A percentile compares a stretch with the other conserved stretches of the same genome.
Conservation (phyloP, 1,140 invertebrate species). For the Drosophila triauraria region DNA sequence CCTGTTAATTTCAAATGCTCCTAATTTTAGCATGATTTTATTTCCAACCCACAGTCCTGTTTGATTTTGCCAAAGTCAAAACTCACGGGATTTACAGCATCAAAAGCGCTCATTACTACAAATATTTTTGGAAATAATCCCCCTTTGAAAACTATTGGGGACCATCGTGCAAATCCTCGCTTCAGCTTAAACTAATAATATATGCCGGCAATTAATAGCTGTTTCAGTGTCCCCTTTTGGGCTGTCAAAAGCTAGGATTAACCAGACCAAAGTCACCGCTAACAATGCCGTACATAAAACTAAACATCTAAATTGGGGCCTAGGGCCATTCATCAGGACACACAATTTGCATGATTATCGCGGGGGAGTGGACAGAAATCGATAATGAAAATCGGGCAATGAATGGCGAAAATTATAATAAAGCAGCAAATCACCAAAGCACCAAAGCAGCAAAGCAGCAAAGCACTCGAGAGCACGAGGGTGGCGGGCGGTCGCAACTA, state of each 20-base stretch:
- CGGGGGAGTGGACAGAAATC: conserved; percentile 50
- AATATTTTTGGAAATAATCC: conserved; percentile 1
- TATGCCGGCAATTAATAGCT: conserved; percentile 40
- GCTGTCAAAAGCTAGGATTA: conserved; percentile 47
- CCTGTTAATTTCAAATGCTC: not conserved
- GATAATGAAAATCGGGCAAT: conserved; percentile 58
- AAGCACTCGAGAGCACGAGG: not conserved
- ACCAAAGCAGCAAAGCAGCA: conserved; percentile 17
- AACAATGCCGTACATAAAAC: conserved; percentile 46
- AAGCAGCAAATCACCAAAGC: conserved; percentile 8
- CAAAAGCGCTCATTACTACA: conserved; percentile 14
- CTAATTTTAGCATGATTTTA: too few relatives aligned
- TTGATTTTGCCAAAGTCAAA: not conserved
- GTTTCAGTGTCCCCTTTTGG: conserved; percentile 18
- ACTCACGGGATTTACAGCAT: conserved; percentile 1
- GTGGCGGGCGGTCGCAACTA: conserved; percentile 2
- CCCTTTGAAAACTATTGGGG: not conserved
- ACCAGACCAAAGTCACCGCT: conserved; percentile 41
- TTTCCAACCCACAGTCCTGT: too few relatives aligned
- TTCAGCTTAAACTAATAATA: conserved; percentile 15
- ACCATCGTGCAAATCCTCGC: conserved; percentile 2
- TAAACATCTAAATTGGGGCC: conserved; percentile 66
- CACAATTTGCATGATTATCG: conserved; percentile 64
- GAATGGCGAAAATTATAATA: conserved; percentile 67
- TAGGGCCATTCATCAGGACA: conserved; percentile 59